Conservation (phyloP, 1,140 invertebrate genomes). For the Penaeus vannamei region DNA sequence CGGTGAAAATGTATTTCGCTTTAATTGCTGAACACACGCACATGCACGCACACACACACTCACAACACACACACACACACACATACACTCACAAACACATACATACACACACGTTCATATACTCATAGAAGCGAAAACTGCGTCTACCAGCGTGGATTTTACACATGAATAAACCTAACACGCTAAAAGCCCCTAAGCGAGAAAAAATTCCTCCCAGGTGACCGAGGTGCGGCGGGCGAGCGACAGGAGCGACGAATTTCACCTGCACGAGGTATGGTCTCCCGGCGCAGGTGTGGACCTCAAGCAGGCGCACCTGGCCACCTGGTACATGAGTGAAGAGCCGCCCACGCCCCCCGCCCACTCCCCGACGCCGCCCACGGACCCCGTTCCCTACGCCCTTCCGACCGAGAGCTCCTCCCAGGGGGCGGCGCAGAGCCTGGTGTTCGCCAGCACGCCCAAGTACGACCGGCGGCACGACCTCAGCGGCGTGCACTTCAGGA, state of each 20-base stretch:
- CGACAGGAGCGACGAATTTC: background rate
- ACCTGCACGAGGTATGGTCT: background rate
- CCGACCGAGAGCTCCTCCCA: background rate
- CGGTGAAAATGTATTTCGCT: too few relatives aligned
- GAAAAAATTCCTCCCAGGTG: background rate
- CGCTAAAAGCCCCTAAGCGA: background rate
- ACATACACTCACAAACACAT: too few relatives aligned
- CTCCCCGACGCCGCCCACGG: background rate
- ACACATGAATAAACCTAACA: too few relatives aligned
- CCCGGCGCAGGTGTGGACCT: background rate
- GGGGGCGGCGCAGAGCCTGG: background rate
- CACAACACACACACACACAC: too few relatives aligned
- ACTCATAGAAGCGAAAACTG: too few relatives aligned
- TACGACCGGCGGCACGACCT: constrained; percentile 57
- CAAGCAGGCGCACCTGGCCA: background rate
- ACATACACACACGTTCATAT: too few relatives aligned
- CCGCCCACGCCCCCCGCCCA: background rate
- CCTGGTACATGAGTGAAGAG: background rate
- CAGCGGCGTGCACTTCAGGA: constrained; percentile 56
- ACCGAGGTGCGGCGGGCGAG: background rate
- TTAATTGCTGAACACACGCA: too few relatives aligned
- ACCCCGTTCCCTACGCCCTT: too few relatives aligned
- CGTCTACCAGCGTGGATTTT: too few relatives aligned
- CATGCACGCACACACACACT: too few relatives aligned
- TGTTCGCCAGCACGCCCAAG: constrained; percentile 28